Base-by-base conservation (phyloP, 2,113 vertebrate species). In the Lynx canadensis region DNA sequence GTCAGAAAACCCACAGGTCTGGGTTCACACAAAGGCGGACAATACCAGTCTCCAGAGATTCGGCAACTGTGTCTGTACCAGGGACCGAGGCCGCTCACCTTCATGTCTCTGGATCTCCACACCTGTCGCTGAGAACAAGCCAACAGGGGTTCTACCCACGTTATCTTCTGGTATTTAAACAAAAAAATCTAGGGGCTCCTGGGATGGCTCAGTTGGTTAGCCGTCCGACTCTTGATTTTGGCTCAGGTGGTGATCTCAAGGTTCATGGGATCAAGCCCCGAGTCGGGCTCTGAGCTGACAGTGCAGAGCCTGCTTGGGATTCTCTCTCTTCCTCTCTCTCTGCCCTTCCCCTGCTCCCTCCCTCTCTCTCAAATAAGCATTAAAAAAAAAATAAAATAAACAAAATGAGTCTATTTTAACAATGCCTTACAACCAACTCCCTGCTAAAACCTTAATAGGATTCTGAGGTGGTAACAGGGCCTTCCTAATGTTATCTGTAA, bases 401-500 rank as follows among this genome's bases (percentile, higher is more conserved):
- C 50, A 80, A 41, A 73, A 21, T 4, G 14, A 41, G 33, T 31
- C 6, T n/a, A 27, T 81, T 66, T 83, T 86, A 33, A 52, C 33
- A n/a, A 10, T 25, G 60, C n/a, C 33, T 86, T 41, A 82, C 15
- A 25, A 60, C 16, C 2, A 85, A 55, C 38, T 68, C 73, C 68
- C 41, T 66, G 83, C 93, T 96, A 84, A 89, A 48, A 95, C 23
- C 66, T 73, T 66, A 63, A 76, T 50, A 60, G 79, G 45, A 73
- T 95, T 94, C 84, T 91, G n/a, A 96, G 79, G 31, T 86, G 71
- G 48, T 92, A 88, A 90, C 68, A 89, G 82, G 57, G 33, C 15
- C 97, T 68, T 89, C 91, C 95, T 94, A 94, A 38, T 38, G 45
- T 92, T 23, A 55, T 88, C 55, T 97, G 63, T 95, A n/a, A 95